A percentile compares a stretch with the other conserved stretches of the same genome.
These are phyloP conservation scores for Pomacea canaliculata DNA, from an alignment of 2,888 invertebrate genomes.

Conservation along the genomic window DNA sequence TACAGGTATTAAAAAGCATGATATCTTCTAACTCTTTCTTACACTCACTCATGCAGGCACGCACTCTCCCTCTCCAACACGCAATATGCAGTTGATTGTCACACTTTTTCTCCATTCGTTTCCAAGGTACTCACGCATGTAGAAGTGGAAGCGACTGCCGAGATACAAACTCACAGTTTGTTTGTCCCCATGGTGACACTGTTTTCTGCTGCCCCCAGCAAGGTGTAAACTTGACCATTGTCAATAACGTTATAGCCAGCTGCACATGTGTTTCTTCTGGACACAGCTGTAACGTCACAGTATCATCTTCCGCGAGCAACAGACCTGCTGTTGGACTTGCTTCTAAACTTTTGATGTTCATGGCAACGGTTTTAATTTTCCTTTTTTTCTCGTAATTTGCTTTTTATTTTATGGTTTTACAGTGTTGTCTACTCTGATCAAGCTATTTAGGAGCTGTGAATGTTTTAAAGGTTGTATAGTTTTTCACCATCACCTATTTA, in stretches of 20 bases:
- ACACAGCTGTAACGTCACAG: slow-evolving; percentile 11
- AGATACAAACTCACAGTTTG: not conserved
- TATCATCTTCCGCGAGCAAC: not conserved
- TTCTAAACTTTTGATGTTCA: too few species aligned
- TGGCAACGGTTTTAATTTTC: too few species aligned
- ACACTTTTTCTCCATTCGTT: not conserved
- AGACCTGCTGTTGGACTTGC: not conserved
- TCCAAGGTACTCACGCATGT: not conserved
- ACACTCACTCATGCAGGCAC: too few species aligned
- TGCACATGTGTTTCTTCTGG: slow-evolving; percentile 10
- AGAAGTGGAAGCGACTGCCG: not conserved
- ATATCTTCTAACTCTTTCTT: too few species aligned
- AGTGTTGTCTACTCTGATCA: too few species aligned
- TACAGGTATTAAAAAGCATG: too few species aligned
- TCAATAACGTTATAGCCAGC: slow-evolving; percentile 7
- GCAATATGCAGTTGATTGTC: not conserved
- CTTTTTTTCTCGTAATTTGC: too few species aligned
- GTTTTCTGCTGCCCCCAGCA: slow-evolving; percentile 16
- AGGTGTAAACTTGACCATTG: slow-evolving; percentile 7
- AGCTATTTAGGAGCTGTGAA: too few species aligned
- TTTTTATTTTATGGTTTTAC: too few species aligned
- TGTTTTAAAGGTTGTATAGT: too few species aligned
- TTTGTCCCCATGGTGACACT: slow-evolving; percentile 14
- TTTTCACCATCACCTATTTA: too few species aligned
- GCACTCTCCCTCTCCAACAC: too few species aligned